A percentile compares a stretch with the other conserved stretches of the same genome.
phyloP scores from a whole-genome alignment of 2,797 vertebrate species.

The Sebastolobus alascanus region DNA sequence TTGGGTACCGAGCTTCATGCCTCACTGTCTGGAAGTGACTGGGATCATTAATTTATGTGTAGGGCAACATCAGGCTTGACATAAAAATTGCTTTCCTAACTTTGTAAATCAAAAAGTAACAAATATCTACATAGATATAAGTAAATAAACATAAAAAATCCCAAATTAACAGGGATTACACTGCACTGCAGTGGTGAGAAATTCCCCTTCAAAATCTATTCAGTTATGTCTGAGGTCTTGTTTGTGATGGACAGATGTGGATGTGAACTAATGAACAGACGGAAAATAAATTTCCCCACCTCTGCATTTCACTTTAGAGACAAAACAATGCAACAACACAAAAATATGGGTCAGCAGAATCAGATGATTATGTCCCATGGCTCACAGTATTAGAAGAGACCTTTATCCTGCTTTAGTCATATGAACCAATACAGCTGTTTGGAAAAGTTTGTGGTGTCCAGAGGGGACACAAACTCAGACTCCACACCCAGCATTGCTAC shows the following conservation, averaged over 20 bases:
- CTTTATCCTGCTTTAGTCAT: conserved; percentile 63
- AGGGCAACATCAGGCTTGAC: too few relatives aligned
- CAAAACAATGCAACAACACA: conserved; percentile 59
- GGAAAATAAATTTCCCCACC: conserved; percentile 20
- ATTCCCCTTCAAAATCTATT: not conserved
- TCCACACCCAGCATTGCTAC: conserved; percentile 56
- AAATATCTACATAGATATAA: too few relatives aligned
- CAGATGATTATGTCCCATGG: conserved; percentile 66
- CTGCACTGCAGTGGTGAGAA: not conserved
- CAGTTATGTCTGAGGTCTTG: not conserved
- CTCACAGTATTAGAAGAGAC: conserved; percentile 60
- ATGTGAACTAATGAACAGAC: conserved; percentile 29
- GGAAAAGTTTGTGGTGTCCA: conserved; percentile 52
- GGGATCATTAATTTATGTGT: too few relatives aligned
- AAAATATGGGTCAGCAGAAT: conserved; percentile 74
- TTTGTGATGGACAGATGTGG: conserved; percentile 29
- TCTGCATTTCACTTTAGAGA: conserved; percentile 45
- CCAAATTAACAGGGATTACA: too few relatives aligned
- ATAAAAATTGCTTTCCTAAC: too few relatives aligned
- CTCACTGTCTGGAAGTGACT: too few relatives aligned
- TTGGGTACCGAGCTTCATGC: too few relatives aligned
- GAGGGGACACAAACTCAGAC: conserved; percentile 41
- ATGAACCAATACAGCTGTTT: conserved; percentile 75
- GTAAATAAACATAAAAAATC: too few relatives aligned
- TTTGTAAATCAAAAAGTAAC: too few relatives aligned